Evolutionary conservation across 2,797 vertebrate genomes (phyloP).

Genomic region (Atherinosoma microstoma): DNA sequence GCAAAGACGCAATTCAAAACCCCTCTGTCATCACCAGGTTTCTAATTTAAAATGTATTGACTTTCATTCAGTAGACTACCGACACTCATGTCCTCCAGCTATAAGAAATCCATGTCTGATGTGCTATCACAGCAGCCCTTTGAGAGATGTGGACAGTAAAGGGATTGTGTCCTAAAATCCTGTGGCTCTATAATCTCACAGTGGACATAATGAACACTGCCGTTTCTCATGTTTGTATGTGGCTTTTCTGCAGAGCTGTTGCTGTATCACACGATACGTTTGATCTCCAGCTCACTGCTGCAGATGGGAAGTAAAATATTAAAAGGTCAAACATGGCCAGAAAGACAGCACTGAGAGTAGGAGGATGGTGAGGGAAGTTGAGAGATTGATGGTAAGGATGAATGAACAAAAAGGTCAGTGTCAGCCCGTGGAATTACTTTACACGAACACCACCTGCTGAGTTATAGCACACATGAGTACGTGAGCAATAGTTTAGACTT

Average conservation of each 20-base stretch:
- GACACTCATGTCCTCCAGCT: slow-evolving; percentile 28
- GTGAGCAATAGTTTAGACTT: neutral
- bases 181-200: slow-evolving; percentile 22
- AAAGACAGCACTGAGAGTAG: slow-evolving; percentile 3
- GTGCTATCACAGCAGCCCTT: slow-evolving; percentile 21
- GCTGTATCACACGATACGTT: slow-evolving; percentile 40
- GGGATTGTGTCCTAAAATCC: slow-evolving; percentile 19
- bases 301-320: slow-evolving; percentile 22
- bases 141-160: slow-evolving; percentile 24
- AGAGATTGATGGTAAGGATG: slow-evolving; percentile 15
- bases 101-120: slow-evolving; percentile 37
- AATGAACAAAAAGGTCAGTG: slow-evolving; percentile 41
- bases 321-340: slow-evolving; percentile 56
- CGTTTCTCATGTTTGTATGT: slow-evolving; percentile 11
- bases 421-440: slow-evolving; percentile 5
- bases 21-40: slow-evolving; percentile 34
- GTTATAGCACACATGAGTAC: neutral
- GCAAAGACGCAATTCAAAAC: slow-evolving; percentile 35
- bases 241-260: slow-evolving; percentile 3
- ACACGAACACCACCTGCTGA: neutral
- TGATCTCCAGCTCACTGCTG: slow-evolving; percentile 42
- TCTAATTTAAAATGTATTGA: slow-evolving; percentile 55
- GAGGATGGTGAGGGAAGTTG: slow-evolving; percentile 3
- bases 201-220: slow-evolving; percentile 24
- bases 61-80: slow-evolving; percentile 25